Percentiles rank a stretch among this genome's conserved stretches.
These are phyloP conservation scores for Apogon talboti DNA, from an alignment of 2,797 vertebrate species.

Conservation along the genomic window DNA sequence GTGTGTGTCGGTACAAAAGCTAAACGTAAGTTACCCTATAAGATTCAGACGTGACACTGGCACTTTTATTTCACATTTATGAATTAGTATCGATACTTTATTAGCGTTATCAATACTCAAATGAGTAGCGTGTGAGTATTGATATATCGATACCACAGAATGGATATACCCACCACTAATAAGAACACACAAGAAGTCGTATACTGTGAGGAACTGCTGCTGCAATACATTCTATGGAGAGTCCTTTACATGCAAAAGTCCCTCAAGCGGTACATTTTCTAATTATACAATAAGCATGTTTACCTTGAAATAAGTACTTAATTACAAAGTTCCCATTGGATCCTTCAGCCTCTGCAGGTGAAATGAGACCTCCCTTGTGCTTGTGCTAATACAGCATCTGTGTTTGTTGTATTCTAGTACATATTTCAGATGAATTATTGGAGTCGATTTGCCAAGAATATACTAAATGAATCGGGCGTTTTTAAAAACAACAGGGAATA, in stretches of 20 bases:
- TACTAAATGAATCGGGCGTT: constrained; percentile 19
- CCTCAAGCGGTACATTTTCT: not conserved
- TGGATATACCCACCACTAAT: too few species aligned
- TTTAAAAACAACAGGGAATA: constrained; percentile 18
- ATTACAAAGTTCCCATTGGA: not conserved
- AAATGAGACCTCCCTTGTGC: not conserved
- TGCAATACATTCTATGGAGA: too few species aligned
- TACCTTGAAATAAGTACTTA: not conserved
- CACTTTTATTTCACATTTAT: too few species aligned
- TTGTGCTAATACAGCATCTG: not conserved
- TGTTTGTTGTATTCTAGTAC: constrained; percentile 3
- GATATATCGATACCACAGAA: too few species aligned
- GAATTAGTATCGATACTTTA: too few species aligned
- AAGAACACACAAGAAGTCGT: too few species aligned
- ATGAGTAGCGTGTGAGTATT: too few species aligned
- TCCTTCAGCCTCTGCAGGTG: not conserved
- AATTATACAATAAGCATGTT: not conserved
- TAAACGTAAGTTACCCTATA: too few species aligned
- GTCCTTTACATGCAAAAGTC: not conserved
- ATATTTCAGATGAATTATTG: constrained; percentile 18
- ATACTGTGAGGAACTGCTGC: not conserved
- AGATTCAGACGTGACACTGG: too few species aligned
- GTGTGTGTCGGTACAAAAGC: too few species aligned
- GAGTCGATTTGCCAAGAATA: constrained; percentile 11
- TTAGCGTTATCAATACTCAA: too few species aligned